Conservation (phyloP, 2,113 vertebrate genomes). For the Rhipidura dahli region DNA sequence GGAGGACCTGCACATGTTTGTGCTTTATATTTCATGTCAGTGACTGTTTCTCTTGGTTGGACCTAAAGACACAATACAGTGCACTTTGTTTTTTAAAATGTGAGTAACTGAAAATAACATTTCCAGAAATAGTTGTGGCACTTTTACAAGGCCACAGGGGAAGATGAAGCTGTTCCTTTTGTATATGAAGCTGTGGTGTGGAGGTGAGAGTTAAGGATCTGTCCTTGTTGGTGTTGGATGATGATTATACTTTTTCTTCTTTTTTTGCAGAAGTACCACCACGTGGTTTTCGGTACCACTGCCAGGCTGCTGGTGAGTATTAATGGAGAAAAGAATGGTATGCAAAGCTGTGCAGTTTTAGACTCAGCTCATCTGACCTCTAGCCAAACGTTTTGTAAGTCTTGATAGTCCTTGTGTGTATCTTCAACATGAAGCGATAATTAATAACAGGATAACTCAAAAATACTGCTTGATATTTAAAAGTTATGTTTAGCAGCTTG, state of each 20-base stretch:
- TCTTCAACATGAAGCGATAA: not conserved
- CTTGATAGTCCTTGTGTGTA: not conserved
- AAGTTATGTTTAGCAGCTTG: not conserved
- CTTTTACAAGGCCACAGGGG: not conserved
- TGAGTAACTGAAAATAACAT: not conserved
- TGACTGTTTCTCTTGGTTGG: not conserved
- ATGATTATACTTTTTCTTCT: not conserved
- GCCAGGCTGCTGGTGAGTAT: slow-evolving; percentile 77
- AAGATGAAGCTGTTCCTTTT: not conserved
- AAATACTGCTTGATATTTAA: not conserved
- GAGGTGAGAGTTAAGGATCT: not conserved
- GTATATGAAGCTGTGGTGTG: not conserved
- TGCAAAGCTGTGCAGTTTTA: not conserved
- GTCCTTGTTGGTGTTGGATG: not conserved
- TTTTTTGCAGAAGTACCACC: slow-evolving; percentile 73
- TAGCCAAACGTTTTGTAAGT: not conserved
- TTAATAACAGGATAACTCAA: not conserved
- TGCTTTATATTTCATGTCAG: not conserved
- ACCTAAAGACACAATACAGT: not conserved
- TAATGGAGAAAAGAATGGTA: not conserved
- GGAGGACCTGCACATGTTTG: not conserved
- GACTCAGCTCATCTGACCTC: not conserved
- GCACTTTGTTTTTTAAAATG: not conserved
- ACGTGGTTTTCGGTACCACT: slow-evolving; percentile 80
- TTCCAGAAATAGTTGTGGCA: not conserved